Conservation (phyloP, 2,113 vertebrate species). For the Hydropotes inermis region DNA sequence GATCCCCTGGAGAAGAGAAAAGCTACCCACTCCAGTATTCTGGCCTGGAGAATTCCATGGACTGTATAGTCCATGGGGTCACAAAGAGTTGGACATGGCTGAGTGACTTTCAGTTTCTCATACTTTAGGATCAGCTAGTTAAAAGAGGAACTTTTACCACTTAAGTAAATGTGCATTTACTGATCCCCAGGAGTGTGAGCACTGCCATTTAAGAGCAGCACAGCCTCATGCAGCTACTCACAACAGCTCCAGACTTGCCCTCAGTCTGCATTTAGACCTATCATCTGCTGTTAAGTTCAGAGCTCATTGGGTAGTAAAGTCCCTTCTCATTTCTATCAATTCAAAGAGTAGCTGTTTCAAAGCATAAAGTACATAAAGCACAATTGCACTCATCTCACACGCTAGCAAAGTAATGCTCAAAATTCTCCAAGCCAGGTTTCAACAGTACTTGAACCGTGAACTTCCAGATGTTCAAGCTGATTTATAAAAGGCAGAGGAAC, state of each 20-base stretch:
- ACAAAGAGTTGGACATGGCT: neutral
- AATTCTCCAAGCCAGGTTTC: neutral
- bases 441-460: neutral
- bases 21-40: neutral
- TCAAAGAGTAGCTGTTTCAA: conserved; percentile 12
- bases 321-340: neutral
- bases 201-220: neutral
- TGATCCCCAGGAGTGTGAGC: neutral
- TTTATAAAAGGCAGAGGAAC: neutral
- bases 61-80: neutral
- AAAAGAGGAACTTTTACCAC: neutral
- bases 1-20: neutral
- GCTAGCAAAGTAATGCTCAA: neutral
- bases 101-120: neutral
- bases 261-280: neutral
- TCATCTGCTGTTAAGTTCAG: neutral
- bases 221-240: neutral
- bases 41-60: neutral
- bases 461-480: neutral
- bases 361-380: neutral
- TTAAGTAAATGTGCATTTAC: neutral
- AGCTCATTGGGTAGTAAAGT: neutral
- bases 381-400: neutral
- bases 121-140: neutral
- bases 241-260: neutral